phyloP scores from a whole-genome alignment of 2,113 vertebrate genomes.

The Notarius lentiginosus region DNA sequence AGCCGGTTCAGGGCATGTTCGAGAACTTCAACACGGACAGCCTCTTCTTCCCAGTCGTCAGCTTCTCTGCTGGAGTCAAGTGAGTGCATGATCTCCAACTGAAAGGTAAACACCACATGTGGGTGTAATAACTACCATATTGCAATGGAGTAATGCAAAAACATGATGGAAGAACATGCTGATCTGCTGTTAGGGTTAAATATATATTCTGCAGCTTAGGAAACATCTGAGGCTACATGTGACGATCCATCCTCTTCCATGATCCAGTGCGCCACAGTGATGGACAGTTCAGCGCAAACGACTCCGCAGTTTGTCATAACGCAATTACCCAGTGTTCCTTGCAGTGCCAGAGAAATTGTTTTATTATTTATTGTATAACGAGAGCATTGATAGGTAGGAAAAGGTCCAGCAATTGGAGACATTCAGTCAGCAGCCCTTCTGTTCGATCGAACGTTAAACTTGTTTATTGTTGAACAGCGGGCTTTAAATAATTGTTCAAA shows the following conservation, averaged over 20 bases:
- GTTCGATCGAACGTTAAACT: neutral
- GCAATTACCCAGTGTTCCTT: constrained; percentile 42
- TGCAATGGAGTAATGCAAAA: neutral
- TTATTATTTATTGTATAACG: constrained; percentile 38
- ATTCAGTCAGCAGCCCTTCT: neutral
- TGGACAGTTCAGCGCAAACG: constrained; percentile 15
- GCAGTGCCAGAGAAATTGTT: constrained; percentile 42
- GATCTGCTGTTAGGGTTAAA: neutral
- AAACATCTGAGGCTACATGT: neutral
- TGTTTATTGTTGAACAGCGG: neutral
- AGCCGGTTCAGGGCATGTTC: constrained; percentile 97
- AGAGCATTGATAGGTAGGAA: neutral
- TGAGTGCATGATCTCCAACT: constrained; percentile 65
- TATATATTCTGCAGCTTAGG: neutral
- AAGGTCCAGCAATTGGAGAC: neutral
- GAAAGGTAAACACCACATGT: neutral
- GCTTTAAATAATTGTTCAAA: neutral
- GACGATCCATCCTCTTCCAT: neutral
- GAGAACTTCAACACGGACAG: constrained; percentile 97
- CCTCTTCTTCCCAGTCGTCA: constrained; percentile 93
- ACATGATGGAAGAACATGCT: neutral
- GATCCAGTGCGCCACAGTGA: neutral
- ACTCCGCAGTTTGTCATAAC: constrained; percentile 48
- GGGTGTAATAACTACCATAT: neutral
- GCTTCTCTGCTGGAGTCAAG: constrained; percentile 95